Percentiles rank a stretch among this genome's conserved stretches.
Evolutionary conservation across 2,113 vertebrate species (phyloP).

Genomic region (Hippotragus niger): DNA sequence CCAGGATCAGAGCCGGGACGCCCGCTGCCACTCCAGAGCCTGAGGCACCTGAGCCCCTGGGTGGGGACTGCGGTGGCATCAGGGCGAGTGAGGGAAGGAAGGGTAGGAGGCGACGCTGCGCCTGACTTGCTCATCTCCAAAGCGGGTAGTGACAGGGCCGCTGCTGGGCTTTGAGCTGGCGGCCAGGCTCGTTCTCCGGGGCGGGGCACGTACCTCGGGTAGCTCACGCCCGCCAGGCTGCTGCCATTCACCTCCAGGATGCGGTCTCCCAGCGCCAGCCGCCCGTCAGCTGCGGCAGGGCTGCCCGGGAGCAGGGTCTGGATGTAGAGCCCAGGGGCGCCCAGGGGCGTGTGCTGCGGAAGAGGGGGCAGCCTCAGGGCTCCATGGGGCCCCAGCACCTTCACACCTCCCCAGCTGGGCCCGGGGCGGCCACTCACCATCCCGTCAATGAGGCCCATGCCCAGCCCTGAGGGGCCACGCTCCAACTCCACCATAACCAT

Average conservation of each 20-base stretch:
- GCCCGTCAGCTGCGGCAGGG: constrained; percentile 87
- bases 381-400: fast-evolving
- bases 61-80: fast-evolving
- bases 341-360: constrained; percentile 91
- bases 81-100: fast-evolving
- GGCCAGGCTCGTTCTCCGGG: not conserved
- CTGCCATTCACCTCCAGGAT: constrained; percentile 95
- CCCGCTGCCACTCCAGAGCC: not conserved
- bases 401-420: not conserved
- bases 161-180: fast-evolving
- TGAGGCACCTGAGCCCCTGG: not conserved
- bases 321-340: constrained; percentile 94
- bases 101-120: not conserved
- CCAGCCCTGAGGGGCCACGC: constrained; percentile 92
- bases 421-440: constrained; percentile 85
- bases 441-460: constrained; percentile 96
- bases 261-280: constrained; percentile 92
- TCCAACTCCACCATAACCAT: constrained; percentile 95
- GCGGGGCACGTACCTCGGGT: constrained; percentile 86
- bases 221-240: constrained; percentile 93
- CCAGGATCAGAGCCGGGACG: fast-evolving
- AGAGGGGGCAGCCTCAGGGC: not conserved
- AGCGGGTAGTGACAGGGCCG: fast-evolving
- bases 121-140: not conserved
- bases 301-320: constrained; percentile 94